Base-by-base conservation (phyloP, 2,888 invertebrate genomes). In the Nomada hirtipes region DNA sequence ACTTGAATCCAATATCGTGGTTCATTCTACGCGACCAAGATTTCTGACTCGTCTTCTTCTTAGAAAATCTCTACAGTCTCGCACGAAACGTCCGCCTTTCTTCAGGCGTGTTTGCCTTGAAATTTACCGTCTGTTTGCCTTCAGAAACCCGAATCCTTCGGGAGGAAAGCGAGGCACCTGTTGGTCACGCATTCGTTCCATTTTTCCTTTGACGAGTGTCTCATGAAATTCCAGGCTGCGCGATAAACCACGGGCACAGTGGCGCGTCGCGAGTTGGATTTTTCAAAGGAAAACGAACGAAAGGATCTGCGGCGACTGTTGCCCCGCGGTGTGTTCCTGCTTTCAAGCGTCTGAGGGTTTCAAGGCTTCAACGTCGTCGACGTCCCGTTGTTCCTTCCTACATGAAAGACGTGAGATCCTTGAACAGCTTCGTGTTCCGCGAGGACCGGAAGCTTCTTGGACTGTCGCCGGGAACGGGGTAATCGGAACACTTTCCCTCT, bases 111-210 rank as follows among this genome's bases (percentile, higher is more conserved):
- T 70, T 76, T 76, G 67, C 63, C 59, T 71, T 72, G 42, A 55
- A 72, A 72, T 76, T 70, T 47, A 53, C 52, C 42, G 20, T 61
- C 61, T 44, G 55, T 71, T 76, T 76, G 71, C 76, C 29, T 64
- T 55, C 53, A 23, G 36, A 50, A 55, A 77, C 68, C 20, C 47
- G 10, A 23, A 61, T 64, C 55, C 52, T 44, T 0, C 23, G 29
- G 44, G 20, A 26, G 44, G 3, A 29, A 7, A 75, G n/a, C 11
- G 47, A 36, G 15, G 75, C 52, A 65, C 65, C 60, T 67, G 74
- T 52, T 64, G 76, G 36, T 1, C 50, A 15, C 42, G 55, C 10
- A 15, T 7, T 42, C 36, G 20, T 15, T 18, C 11, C 23, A 26
- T 65, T 73, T 75, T 68, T 42, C 50, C 13, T 59, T 23, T 13